phyloP scores from a whole-genome alignment of 2,113 vertebrate species.

The Pangasianodon gigas region DNA sequence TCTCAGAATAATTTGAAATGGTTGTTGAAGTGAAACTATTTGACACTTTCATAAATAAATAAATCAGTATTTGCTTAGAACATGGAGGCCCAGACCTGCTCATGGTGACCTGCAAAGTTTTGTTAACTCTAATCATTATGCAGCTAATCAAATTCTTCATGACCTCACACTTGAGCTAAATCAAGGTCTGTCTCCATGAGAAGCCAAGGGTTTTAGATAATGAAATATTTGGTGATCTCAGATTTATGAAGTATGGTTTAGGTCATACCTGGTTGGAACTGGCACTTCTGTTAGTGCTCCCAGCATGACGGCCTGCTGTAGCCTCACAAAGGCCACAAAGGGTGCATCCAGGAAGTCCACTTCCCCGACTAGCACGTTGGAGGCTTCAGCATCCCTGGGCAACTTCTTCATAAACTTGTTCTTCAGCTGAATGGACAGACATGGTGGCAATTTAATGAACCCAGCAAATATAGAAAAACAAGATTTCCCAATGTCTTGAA shows the following conservation, averaged over 20 bases:
- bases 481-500: background rate
- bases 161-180: background rate
- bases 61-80: background rate
- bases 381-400: conserved; percentile 95
- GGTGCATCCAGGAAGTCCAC: conserved; percentile 93
- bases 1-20: background rate
- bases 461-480: background rate
- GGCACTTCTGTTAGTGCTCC: conserved; percentile 96
- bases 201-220: background rate
- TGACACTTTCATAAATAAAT: background rate
- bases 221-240: background rate
- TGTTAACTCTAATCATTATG: background rate
- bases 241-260: background rate
- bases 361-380: conserved; percentile 95
- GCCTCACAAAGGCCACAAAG: conserved; percentile 93
- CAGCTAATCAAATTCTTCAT: background rate
- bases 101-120: background rate
- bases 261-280: conserved; percentile 87
- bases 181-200: background rate
- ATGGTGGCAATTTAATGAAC: conserved; percentile 32
- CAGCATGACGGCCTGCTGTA: conserved; percentile 96
- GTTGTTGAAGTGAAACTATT: background rate
- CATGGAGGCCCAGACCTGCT: background rate
- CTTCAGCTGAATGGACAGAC: conserved; percentile 78
- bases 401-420: conserved; percentile 99